A percentile compares a stretch with the other conserved stretches of the same genome.
These are phyloP conservation scores for Gnathonemus longibarbis DNA, from an alignment of 2,113 vertebrate genomes.

Conservation along the genomic window DNA sequence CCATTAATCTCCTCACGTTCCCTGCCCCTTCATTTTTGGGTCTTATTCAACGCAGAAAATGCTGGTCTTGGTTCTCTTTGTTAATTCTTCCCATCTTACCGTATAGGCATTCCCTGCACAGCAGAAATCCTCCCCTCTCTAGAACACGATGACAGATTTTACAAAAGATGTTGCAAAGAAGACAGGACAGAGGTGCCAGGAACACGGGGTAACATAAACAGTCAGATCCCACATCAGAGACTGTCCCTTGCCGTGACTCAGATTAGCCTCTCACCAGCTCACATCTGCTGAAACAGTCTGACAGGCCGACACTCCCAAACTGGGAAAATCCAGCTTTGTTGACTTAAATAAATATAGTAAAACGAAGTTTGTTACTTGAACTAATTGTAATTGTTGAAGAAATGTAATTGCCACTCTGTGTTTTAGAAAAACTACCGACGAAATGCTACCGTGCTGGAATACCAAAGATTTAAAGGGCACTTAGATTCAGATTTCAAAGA, in stretches of 20 bases:
- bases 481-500: background rate
- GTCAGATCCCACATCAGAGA: background rate
- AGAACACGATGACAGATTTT: background rate
- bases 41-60: background rate
- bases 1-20: background rate
- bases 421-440: background rate
- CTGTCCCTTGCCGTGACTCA: background rate
- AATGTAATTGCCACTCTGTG: background rate
- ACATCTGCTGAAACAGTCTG: background rate
- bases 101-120: background rate
- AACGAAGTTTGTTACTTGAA: background rate
- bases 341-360: background rate
- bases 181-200: background rate
- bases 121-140: background rate
- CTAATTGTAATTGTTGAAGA: background rate
- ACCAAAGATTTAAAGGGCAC: background rate
- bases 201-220: background rate
- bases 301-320: background rate
- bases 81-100: background rate
- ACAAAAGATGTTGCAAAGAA: background rate
- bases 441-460: background rate
- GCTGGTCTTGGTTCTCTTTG: background rate
- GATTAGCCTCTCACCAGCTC: background rate
- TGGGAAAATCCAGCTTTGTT: background rate
- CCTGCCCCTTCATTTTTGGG: background rate